Evolutionary conservation across 2,888 invertebrate genomes (phyloP).

Genomic region (Phania funesta): DNA sequence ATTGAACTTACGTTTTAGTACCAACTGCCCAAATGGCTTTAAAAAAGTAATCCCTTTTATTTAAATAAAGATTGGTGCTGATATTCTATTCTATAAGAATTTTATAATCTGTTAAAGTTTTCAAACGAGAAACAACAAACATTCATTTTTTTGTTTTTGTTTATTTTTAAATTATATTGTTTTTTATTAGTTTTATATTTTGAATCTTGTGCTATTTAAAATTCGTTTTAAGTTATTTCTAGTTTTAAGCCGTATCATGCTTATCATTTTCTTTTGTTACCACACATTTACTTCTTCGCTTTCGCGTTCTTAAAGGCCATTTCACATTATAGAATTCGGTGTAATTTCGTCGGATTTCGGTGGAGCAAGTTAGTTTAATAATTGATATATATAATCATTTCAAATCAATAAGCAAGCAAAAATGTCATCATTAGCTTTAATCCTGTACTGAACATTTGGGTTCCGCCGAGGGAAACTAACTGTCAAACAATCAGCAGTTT

Average conservation of each 20-base stretch:
- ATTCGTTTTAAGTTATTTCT: constrained; percentile 35
- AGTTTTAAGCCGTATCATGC: constrained; percentile 41
- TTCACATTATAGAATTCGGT: too few species aligned
- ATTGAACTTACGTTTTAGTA: too few species aligned
- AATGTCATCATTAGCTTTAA: too few species aligned
- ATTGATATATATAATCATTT: too few species aligned
- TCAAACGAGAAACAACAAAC: background rate
- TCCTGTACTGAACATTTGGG: too few species aligned
- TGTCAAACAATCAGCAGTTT: too few species aligned
- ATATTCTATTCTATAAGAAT: constrained; percentile 13
- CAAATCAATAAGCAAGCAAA: too few species aligned
- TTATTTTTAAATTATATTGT: constrained; percentile 7
- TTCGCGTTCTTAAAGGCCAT: background rate
- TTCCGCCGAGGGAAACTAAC: too few species aligned
- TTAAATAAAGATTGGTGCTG: constrained; percentile 32
- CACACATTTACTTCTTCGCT: background rate
- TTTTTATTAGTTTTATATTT: constrained; percentile 13
- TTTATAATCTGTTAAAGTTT: constrained; percentile 1
- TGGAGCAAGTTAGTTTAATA: background rate
- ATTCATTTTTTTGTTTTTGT: constrained; percentile 4
- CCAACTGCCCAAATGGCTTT: background rate
- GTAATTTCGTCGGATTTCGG: background rate
- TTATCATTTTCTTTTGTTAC: constrained; percentile 19
- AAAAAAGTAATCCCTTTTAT: constrained; percentile 22
- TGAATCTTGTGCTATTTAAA: constrained; percentile 47